Evolutionary conservation across 1,140 invertebrate species (phyloP), one percentile per base, ranked within the genome.

Genomic region (Cydia fagiglandana): DNA sequence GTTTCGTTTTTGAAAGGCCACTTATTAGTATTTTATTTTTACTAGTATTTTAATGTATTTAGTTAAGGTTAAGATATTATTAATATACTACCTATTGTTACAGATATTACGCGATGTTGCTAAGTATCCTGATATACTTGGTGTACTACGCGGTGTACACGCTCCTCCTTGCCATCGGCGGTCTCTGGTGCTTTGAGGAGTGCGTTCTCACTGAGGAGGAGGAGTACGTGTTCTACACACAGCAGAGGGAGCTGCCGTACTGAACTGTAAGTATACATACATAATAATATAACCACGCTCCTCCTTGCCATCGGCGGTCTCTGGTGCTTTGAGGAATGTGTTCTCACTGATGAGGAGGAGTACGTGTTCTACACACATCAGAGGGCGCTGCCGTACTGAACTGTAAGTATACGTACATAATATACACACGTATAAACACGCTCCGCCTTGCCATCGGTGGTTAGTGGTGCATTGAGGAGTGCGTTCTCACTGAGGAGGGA

Each of bases 171-270:
- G 90, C 91, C 30, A 86, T 93, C 20, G 92, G 88, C 56, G 93
- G 93, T 5, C 89, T 93, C 47, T 93, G 93, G 93, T 93, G 93
- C 81, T 93, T 91, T 78, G 93, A 93, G 78, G 93, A 93, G 78
- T 93, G 93, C 75, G 83, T 85, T 24, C 80, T 90, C 3, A 90
- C 89, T 47, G 90, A 93, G n/a, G 92, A 93, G 75, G 89, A 92
- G 68, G 91, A 93, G 75, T 89, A 89, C 79, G 84, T 90, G 45
- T 92, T 91, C 76, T 75, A 86, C 15, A 76, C 85, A 20, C 86
- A 88, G 30, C 81, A 92, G 66, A 78, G 85, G 30, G 83, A 84
- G 13, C 76, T 87, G 80, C 88, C 85, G 17, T 89, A 87, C 77
- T 90, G 84, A 89, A 53, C 15, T 78, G 83, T 84, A 64, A 84